Percentiles rank a stretch among this genome's conserved stretches.
Conservation (phyloP, 2,113 vertebrate species). For the Coracopsis vasa region DNA sequence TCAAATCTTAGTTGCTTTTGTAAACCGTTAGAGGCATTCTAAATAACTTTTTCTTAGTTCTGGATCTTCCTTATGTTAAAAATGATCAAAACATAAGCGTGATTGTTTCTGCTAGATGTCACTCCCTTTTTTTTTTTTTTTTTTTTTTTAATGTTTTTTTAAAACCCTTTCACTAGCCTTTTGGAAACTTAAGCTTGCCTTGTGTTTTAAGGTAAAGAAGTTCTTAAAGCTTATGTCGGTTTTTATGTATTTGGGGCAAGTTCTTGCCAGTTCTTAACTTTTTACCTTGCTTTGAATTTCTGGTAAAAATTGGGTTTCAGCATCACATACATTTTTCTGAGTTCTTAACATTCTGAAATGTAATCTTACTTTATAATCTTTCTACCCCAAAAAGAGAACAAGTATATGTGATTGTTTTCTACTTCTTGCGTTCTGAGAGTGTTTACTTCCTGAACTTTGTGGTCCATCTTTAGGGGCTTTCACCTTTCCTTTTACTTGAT, state of each 20-base stretch:
- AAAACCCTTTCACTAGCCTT: not conserved
- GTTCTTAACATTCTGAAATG: not conserved
- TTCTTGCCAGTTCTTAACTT: not conserved
- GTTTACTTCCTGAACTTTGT: not conserved
- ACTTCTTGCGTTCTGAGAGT: not conserved
- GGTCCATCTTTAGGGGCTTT: not conserved
- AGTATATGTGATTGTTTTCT: not conserved
- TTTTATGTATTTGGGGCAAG: not conserved
- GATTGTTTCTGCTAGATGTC: not conserved
- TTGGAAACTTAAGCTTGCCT: not conserved
- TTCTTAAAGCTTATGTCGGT: accelerated
- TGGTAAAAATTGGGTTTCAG: not conserved
- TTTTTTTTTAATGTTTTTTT: not conserved
- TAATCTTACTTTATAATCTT: not conserved
- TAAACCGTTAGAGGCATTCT: not conserved
- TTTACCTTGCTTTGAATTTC: not conserved
- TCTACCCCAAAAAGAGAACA: not conserved
- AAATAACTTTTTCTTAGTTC: not conserved
- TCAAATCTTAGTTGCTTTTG: not conserved
- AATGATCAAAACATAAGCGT: not conserved
- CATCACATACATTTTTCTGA: not conserved
- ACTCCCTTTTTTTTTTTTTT: not conserved
- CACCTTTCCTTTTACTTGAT: not conserved
- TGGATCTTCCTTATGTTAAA: not conserved
- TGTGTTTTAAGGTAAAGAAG: not conserved